A percentile compares a stretch with the other conserved stretches of the same genome.
These are phyloP conservation scores for Aphis gossypii DNA, from an alignment of 1,140 invertebrate genomes.

Conservation along the genomic window DNA sequence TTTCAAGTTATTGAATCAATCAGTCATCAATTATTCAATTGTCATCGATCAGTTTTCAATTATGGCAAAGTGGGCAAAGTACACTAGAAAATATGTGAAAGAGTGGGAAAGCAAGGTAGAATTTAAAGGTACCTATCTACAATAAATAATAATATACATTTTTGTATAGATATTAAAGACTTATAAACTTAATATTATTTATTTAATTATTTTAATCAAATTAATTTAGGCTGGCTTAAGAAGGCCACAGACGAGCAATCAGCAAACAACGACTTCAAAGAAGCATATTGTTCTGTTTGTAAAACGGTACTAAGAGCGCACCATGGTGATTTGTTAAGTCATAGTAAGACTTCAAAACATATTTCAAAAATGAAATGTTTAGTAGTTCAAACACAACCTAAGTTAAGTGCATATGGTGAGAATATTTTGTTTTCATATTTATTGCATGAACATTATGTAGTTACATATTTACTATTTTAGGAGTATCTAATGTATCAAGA, in stretches of 20 bases:
- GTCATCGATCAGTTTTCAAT: too few species aligned
- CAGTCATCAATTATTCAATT: too few species aligned
- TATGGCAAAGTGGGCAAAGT: not conserved
- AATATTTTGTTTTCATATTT: not conserved
- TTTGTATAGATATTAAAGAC: not conserved
- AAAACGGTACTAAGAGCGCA: not conserved
- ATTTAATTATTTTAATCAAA: not conserved
- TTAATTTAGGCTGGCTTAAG: not conserved
- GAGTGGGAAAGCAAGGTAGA: not conserved
- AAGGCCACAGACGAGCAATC: not conserved
- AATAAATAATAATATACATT: not conserved
- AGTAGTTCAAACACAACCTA: not conserved
- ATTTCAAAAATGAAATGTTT: not conserved
- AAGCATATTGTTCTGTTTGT: not conserved
- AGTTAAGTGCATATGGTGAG: not conserved
- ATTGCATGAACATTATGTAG: too few species aligned
- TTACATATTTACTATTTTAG: too few species aligned
- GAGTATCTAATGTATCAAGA: not conserved
- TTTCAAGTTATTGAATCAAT: too few species aligned
- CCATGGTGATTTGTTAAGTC: not conserved
- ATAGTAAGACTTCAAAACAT: not conserved
- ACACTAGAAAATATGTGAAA: not conserved
- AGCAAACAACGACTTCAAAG: not conserved
- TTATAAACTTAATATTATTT: not conserved
- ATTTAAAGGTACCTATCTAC: not conserved